A percentile compares a stretch with the other conserved stretches of the same genome.
These are phyloP conservation scores for Chymomyza fuscimana DNA, from an alignment of 2,888 invertebrate species.

Conservation along the genomic window DNA sequence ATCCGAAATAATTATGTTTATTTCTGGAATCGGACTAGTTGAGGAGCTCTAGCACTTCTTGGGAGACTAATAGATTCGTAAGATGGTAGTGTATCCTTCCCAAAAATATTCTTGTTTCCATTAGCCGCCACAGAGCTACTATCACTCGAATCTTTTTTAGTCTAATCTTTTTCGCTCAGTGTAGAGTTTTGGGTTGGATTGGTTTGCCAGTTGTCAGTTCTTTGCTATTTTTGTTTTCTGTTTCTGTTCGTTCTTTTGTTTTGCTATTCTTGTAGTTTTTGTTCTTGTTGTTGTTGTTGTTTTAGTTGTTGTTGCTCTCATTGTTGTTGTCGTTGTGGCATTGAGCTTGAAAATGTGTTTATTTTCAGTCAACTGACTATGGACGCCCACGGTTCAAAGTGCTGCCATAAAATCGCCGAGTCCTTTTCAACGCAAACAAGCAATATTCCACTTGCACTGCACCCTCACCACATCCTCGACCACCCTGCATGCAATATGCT, in stretches of 20 bases:
- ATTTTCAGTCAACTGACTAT: slow-evolving; percentile 52
- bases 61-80: no score
- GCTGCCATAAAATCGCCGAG: slow-evolving; percentile 72
- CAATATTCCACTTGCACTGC: slow-evolving; percentile 18
- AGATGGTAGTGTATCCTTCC: no score
- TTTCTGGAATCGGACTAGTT: no score
- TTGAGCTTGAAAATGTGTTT: slow-evolving; percentile 75
- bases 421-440: slow-evolving; percentile 62
- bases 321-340: slow-evolving; percentile 45
- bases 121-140: no score
- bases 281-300: slow-evolving; percentile 14
- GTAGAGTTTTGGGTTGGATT: not conserved
- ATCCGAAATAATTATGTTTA: no score
- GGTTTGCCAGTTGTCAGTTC: slow-evolving; percentile 42
- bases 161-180: not conserved
- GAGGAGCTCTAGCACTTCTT: no score
- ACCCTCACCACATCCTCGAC: not conserved
- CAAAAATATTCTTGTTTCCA: no score
- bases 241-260: slow-evolving; percentile 14
- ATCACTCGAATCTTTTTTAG: no score
- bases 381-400: slow-evolving; percentile 42
- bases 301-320: not conserved
- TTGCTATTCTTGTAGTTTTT: not conserved
- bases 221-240: slow-evolving; percentile 51
- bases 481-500: not conserved